A percentile compares a stretch with the other conserved stretches of the same genome.
phyloP scores from a whole-genome alignment of 2,888 invertebrate species.

The Zygothrica quintamaculata region DNA sequence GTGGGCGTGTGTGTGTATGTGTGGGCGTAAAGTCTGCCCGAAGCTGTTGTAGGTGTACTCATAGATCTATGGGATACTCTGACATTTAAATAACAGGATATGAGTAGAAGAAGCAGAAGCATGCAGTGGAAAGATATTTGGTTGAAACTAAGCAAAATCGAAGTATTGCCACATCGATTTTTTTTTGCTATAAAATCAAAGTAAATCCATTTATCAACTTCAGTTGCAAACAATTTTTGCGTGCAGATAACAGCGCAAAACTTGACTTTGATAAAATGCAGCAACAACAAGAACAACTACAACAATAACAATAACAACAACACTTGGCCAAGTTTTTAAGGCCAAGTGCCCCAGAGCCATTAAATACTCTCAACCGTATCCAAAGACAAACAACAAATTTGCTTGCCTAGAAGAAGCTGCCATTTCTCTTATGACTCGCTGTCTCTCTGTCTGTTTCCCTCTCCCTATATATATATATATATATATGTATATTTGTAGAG shows the following conservation, averaged over 20 bases:
- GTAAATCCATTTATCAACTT: slow-evolving; percentile 78
- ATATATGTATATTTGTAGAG: not conserved
- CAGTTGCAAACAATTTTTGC: slow-evolving; percentile 72
- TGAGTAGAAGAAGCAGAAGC: not conserved
- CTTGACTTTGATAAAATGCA: slow-evolving; percentile 79
- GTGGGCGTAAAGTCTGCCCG: slow-evolving; percentile 2
- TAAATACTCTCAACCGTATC: slow-evolving; percentile 39
- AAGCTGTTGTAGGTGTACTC: not conserved
- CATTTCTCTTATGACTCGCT: not conserved
- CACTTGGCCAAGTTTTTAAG: slow-evolving; percentile 52
- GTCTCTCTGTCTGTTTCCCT: not conserved
- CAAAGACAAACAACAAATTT: slow-evolving; percentile 54
- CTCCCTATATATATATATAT: not conserved
- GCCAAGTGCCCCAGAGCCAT: slow-evolving; percentile 54
- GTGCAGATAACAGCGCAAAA: slow-evolving; percentile 63
- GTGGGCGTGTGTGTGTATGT: slow-evolving; percentile 1
- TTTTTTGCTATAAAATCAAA: slow-evolving; percentile 77
- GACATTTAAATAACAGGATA: slow-evolving; percentile 47
- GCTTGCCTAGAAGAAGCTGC: slow-evolving; percentile 5
- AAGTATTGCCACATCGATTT: slow-evolving; percentile 61
- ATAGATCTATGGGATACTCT: slow-evolving; percentile 21
- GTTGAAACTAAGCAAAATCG: slow-evolving; percentile 16
- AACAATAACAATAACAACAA: no score
- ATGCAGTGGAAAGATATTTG: no score
- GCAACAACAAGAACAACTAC: no score